These are phyloP conservation scores for Potamilus streckersoni DNA, from an alignment of 1,140 invertebrate species.

Conservation along the genomic window DNA sequence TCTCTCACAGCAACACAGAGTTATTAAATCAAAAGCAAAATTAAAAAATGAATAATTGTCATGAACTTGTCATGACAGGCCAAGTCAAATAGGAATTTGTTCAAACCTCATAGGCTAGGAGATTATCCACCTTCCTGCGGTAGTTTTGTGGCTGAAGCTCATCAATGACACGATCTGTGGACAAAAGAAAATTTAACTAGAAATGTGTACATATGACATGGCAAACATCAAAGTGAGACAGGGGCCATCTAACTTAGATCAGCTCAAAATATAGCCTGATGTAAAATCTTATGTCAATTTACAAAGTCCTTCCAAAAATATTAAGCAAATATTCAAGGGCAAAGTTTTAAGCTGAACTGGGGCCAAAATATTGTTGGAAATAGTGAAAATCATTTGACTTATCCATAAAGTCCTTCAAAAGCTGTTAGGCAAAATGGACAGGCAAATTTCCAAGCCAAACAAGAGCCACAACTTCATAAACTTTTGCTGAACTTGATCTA, in stretches of 20 bases:
- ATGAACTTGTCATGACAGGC: background rate
- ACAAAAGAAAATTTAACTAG: constrained; percentile 21
- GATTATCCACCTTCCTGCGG: constrained; percentile 90
- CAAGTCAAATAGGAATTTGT: background rate
- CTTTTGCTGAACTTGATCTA: too few relatives aligned
- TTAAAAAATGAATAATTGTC: background rate
- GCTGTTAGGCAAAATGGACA: too few relatives aligned
- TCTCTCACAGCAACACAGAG: background rate
- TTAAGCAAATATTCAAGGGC: background rate
- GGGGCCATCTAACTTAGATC: background rate
- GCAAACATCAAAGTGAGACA: background rate
- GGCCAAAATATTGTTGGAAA: background rate
- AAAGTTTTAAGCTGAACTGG: background rate
- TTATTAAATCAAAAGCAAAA: background rate
- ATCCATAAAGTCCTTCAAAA: too few relatives aligned
- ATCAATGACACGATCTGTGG: constrained; percentile 91
- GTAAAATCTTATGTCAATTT: too few relatives aligned
- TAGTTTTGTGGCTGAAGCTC: constrained; percentile 97
- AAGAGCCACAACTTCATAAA: too few relatives aligned
- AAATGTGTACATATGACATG: background rate
- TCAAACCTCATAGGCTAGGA: constrained; percentile 89
- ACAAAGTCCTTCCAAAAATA: background rate
- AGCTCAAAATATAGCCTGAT: background rate
- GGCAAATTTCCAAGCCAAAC: too few relatives aligned
- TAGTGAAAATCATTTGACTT: too few relatives aligned